Conservation (phyloP, 2,888 invertebrate genomes). For the Drosophila mettleri region DNA sequence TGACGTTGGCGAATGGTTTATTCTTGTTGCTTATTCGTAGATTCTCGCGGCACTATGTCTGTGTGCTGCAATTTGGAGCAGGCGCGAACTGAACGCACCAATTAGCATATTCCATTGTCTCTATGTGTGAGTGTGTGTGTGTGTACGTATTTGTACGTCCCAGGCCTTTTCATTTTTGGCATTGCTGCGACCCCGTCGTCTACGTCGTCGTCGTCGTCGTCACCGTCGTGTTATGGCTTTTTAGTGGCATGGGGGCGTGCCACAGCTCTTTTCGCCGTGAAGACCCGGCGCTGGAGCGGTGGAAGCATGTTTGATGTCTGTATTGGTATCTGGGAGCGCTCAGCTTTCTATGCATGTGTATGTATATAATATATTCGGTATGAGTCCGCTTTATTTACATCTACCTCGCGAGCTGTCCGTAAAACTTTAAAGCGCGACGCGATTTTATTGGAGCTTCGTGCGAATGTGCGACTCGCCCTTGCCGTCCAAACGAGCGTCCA, state of each 20-base stretch:
- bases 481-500: slow-evolving; percentile 27
- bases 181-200: slow-evolving; percentile 54
- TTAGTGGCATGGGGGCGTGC: slow-evolving; percentile 68
- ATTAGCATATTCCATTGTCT: slow-evolving; percentile 82
- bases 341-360: slow-evolving; percentile 15
- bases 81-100: slow-evolving; percentile 79
- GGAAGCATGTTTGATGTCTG: slow-evolving; percentile 53
- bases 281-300: slow-evolving; percentile 35
- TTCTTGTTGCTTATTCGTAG: slow-evolving; percentile 82
- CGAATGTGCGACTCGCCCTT: slow-evolving; percentile 55
- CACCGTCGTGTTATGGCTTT: slow-evolving; percentile 54
- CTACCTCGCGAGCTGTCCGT: slow-evolving; percentile 74
- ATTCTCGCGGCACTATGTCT: slow-evolving; percentile 63
- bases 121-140: slow-evolving; percentile 44
- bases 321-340: slow-evolving; percentile 31
- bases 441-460: slow-evolving; percentile 81
- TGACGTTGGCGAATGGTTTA: slow-evolving; percentile 65
- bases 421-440: slow-evolving; percentile 76
- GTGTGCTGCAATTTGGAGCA: slow-evolving; percentile 66
- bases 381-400: slow-evolving; percentile 65
- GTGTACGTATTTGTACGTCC: slow-evolving; percentile 41
- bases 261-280: slow-evolving; percentile 70
- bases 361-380: slow-evolving; percentile 24
- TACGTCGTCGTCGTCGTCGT: slow-evolving; percentile 28
- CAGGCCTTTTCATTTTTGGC: slow-evolving; percentile 72